These are phyloP conservation scores for Monopis laevigella DNA, from an alignment of 2,888 invertebrate species.

Conservation along the genomic window DNA sequence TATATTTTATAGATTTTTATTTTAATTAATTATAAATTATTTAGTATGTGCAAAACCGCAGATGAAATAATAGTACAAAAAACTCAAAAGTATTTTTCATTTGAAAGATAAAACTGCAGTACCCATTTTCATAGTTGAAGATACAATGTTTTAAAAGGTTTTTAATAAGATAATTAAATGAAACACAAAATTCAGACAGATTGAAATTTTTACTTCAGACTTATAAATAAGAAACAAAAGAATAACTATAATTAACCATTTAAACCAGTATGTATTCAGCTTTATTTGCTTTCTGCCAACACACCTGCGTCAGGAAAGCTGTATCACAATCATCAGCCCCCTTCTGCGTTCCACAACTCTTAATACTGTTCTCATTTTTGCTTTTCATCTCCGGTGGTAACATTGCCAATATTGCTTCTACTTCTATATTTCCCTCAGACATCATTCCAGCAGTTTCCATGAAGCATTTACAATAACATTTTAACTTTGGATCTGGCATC, in stretches of 20 bases:
- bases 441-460: slow-evolving; percentile 59
- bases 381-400: slow-evolving; percentile 36
- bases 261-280: slow-evolving; percentile 46
- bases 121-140: too few species aligned
- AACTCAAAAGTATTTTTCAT: too few species aligned
- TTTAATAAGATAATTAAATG: too few species aligned
- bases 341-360: slow-evolving; percentile 37
- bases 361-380: slow-evolving; percentile 30
- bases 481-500: slow-evolving; percentile 35
- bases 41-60: too few species aligned
- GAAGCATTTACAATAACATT: slow-evolving; percentile 53
- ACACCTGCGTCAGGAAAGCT: slow-evolving; percentile 46
- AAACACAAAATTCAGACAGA: too few species aligned
- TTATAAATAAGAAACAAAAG: too few species aligned
- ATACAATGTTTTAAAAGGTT: too few species aligned
- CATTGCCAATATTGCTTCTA: slow-evolving; percentile 45
- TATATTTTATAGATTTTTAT: too few species aligned
- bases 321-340: slow-evolving; percentile 52
- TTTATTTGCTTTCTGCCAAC: slow-evolving; percentile 48
- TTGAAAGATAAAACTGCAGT: too few species aligned
- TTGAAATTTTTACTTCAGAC: too few species aligned
- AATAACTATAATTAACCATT: slow-evolving; percentile 1
- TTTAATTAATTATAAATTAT: too few species aligned
- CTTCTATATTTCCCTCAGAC: slow-evolving; percentile 41
- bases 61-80: too few species aligned